Evolutionary conservation across 37 sponge, comb jelly and placozoan species (phyloP), one percentile per base, ranked within the genome.

Genomic region (Chondrosia reniformis): DNA sequence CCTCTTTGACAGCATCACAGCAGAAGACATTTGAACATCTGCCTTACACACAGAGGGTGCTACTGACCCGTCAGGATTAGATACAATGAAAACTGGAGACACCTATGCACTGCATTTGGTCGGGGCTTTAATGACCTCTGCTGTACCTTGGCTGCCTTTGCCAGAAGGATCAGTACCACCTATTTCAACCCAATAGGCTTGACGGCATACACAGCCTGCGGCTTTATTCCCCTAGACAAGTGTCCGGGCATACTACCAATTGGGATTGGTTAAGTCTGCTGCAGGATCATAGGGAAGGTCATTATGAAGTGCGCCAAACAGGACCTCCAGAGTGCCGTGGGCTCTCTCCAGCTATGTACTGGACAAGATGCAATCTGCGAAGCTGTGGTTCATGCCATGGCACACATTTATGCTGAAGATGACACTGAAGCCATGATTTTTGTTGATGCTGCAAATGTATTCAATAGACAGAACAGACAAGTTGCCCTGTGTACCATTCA

Each of bases 401-500:
- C 38, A 13, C n/a, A 34, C 43, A 69, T 69, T 25, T 69, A 38
- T 39, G 41, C 39, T 24, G 43, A 69, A 43, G 72, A 69, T 5
- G 10, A 69, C 72, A 69, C 44, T 25, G 41, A 69, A 69, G 72
- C 40, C 24, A 69, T 69, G 43, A 19, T 69, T 69, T 40, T 69
- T 39, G 43, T 40, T 39, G 72, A 69, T 69, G 72, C 72, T 22
- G 39, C 44, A 41, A 69, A 69, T 6, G 43, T 39, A 5, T 66
- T 36, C 67, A 66, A 66, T 59, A 25, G 28, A 13, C 22, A 30
- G 61, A 59, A 59, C 22, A 6, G 61, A 13, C 30, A 59, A 13
- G 72, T 69, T 21, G 21, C 72, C 43, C 72, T 69, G 15, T n/a
- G 17, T 44, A 69, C 39, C 44, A 69, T 41, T 40, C 41, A 44